These are phyloP conservation scores for Knipowitschia caucasica DNA, from an alignment of 2,797 vertebrate species.

Conservation along the genomic window DNA sequence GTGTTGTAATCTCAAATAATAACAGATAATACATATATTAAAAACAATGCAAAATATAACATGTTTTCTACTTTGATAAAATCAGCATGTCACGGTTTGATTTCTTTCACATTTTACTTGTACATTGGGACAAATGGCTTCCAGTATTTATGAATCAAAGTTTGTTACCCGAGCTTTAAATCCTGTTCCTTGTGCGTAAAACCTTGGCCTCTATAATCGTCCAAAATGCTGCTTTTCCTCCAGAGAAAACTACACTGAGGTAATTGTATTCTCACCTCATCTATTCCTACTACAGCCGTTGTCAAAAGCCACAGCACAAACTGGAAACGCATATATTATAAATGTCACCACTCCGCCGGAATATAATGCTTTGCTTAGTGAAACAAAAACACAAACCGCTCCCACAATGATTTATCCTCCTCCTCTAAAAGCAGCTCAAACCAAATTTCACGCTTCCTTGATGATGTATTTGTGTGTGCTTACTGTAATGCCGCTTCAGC, in stretches of 20 bases:
- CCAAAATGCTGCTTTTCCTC: conserved; percentile 9
- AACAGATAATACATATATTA: no score
- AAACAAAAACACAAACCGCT: conserved; percentile 30
- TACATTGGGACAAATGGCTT: no score
- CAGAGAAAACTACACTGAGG: conserved; percentile 26
- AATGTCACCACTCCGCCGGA: conserved; percentile 32
- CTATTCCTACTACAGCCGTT: conserved; percentile 26
- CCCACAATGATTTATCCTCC: conserved; percentile 31
- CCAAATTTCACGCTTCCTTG: conserved; percentile 22
- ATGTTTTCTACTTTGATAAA: no score
- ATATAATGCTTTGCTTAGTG: conserved; percentile 29
- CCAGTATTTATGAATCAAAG: no score
- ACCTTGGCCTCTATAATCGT: no score
- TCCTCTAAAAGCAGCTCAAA: conserved; percentile 22
- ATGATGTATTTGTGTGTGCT: conserved; percentile 11
- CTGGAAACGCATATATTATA: conserved; percentile 20
- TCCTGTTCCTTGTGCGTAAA: no score
- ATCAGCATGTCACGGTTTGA: no score
- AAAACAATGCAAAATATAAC: no score
- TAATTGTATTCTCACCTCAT: conserved; percentile 58
- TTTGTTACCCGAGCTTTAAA: no score
- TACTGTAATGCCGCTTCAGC: conserved; percentile 6
- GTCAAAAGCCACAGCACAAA: conserved; percentile 33
- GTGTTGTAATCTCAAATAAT: no score
- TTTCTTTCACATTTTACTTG: no score